Evolutionary conservation across 1,140 invertebrate genomes (phyloP), one percentile per base, ranked within the genome.

Genomic region (Drosophila guanche): DNA sequence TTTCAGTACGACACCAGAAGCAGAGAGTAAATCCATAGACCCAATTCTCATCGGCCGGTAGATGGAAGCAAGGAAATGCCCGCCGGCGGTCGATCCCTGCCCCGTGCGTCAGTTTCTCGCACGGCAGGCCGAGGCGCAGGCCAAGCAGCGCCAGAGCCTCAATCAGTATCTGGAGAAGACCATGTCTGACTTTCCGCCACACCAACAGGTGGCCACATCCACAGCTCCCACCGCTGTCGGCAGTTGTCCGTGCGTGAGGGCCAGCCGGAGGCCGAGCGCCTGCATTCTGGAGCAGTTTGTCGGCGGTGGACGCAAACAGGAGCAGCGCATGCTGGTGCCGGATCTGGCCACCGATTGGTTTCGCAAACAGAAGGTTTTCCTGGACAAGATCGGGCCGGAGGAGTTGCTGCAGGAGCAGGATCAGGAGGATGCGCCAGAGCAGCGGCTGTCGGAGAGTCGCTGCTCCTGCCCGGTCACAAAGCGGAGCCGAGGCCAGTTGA

Each of bases 271-370:
- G 4, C 52, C 42, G 4, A 47, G 22, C 45, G 23, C 4, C 16
- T 20, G 16, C 27, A 47, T 59, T 23, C 79, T 84, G 46, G 72
- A 84, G 33, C 73, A 75, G 45, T 48, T 88, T 1, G 33, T 88
- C 1, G 20, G 20, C 5, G 37, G 46, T 1, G 16, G 27, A 2
- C 27, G 69, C 5, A 61, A 63, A 5, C 33, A 20, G n/a, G 56
- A 76, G 6, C 61, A 90, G 8, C 71, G 78, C 1, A 20, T 90
- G 42, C 43, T 86, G n/a, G 78, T 90, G 10, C 86, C 86, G 2
- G 86, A 90, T 5, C 45, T 86, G 67, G 86, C 86, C 29, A 90
- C 86, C 20, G 71, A 81, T 3, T 90, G 86, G 86, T 90, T 70
- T 37, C 88, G 81, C 47, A 83, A 76, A 40, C 86, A 90, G 16